Conservation (phyloP, 2,797 vertebrate species). For the Hyperoplus lanceolatus region DNA sequence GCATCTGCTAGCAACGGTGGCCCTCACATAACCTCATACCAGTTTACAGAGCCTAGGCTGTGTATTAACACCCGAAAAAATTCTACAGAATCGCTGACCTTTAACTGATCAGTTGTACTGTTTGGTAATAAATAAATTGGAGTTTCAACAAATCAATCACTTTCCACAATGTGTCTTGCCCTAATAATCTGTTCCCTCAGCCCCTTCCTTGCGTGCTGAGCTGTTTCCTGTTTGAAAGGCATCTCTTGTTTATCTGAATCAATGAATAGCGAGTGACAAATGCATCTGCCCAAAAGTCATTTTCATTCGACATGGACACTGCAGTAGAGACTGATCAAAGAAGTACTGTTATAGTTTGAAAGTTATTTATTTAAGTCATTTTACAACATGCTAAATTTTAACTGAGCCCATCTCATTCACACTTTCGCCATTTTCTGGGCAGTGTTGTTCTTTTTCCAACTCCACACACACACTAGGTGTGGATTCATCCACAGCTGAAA, state of each 20-base stretch:
- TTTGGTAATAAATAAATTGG: slow-evolving; percentile 27
- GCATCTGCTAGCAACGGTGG: too few species aligned
- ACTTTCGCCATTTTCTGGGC: not conserved
- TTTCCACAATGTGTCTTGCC: not conserved
- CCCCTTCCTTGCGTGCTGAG: not conserved
- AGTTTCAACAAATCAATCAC: slow-evolving; percentile 1
- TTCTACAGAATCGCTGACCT: not conserved
- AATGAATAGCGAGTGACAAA: not conserved
- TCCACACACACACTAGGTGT: not conserved
- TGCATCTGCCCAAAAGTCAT: not conserved
- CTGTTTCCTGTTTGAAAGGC: not conserved
- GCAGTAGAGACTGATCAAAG: not conserved
- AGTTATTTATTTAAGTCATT: not conserved
- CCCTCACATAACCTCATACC: too few species aligned
- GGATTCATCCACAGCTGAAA: not conserved
- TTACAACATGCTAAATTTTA: not conserved
- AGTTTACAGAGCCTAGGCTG: too few species aligned
- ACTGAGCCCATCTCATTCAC: not conserved
- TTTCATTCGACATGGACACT: not conserved
- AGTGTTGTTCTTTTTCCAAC: not conserved
- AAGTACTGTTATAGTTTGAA: not conserved
- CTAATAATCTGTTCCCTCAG: slow-evolving; percentile 4
- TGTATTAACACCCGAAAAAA: too few species aligned
- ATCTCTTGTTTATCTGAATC: not conserved
- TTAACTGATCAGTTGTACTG: slow-evolving; percentile 6